Percentiles rank a stretch among this genome's conserved stretches.
Conservation (phyloP, 2,888 invertebrate species). For the Oscheius myriophilus region DNA sequence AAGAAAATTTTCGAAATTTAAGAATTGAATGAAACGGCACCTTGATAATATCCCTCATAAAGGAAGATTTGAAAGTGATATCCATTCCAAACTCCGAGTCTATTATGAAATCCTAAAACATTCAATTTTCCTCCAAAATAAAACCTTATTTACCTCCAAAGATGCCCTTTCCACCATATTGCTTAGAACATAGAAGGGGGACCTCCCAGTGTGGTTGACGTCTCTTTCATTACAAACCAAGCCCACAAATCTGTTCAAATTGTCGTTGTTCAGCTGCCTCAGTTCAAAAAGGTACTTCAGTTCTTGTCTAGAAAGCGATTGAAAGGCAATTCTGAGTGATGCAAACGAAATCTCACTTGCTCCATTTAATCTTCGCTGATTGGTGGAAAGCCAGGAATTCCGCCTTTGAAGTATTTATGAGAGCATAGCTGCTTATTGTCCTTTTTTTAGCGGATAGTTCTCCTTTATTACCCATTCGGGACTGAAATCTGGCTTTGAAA, state of each 20-base stretch:
- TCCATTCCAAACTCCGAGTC: conserved; percentile 66
- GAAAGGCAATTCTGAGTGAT: neutral
- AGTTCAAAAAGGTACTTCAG: conserved; percentile 59
- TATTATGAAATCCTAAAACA: conserved; percentile 57
- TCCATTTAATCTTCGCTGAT: conserved; percentile 55
- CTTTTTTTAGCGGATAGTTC: conserved; percentile 41
- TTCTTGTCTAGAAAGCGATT: conserved; percentile 41
- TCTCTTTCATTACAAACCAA: conserved; percentile 61
- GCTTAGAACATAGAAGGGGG: conserved; percentile 56
- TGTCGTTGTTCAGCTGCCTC: conserved; percentile 65
- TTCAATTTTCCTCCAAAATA: neutral
- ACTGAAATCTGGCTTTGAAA: neutral
- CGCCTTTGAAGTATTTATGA: conserved; percentile 61
- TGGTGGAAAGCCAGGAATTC: conserved; percentile 61
- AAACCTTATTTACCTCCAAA: conserved; percentile 47
- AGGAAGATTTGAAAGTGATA: conserved; percentile 67
- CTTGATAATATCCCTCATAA: conserved; percentile 65
- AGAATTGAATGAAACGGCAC: no score
- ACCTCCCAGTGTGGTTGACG: conserved; percentile 11
- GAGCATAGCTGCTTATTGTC: conserved; percentile 53
- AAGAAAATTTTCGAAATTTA: no score
- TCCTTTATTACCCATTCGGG: conserved; percentile 11
- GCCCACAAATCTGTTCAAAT: conserved; percentile 63
- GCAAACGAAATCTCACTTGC: conserved; percentile 34
- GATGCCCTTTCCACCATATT: conserved; percentile 63